Evolutionary conservation across 2,113 vertebrate genomes (phyloP).

Genomic region (Notarius lentiginosus): DNA sequence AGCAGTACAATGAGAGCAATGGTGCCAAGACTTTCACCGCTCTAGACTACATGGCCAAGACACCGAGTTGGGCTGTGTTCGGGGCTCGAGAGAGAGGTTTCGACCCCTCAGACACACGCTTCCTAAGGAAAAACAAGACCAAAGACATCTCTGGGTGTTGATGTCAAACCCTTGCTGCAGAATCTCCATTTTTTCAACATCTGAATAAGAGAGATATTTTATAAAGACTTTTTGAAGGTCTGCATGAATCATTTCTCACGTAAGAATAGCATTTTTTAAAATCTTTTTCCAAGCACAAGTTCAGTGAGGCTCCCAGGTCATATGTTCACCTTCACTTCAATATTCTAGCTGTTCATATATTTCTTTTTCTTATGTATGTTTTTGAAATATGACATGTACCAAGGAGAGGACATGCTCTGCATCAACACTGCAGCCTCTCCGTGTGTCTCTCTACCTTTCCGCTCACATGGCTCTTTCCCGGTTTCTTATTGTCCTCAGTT

Average conservation of each 20-base stretch:
- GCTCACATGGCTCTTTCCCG: neutral
- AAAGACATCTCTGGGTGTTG: constrained; percentile 87
- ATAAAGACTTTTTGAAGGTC: neutral
- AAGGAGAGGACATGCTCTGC: neutral
- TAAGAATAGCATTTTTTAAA: neutral
- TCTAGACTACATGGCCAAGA: constrained; percentile 81
- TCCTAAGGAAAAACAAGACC: constrained; percentile 81
- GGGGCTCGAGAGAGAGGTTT: constrained; percentile 85
- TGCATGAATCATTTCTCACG: neutral
- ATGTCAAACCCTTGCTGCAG: constrained; percentile 49
- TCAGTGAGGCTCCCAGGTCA: neutral
- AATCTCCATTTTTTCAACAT: neutral
- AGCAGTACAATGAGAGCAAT: constrained; percentile 64
- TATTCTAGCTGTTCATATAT: neutral
- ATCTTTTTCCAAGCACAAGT: neutral
- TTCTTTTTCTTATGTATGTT: neutral
- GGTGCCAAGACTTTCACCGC: constrained; percentile 76
- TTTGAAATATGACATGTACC: neutral
- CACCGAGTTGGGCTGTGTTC: constrained; percentile 87
- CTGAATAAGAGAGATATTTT: constrained; percentile 2
- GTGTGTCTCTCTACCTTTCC: neutral
- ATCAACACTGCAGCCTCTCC: neutral
- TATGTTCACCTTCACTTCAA: neutral
- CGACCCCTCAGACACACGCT: constrained; percentile 81
- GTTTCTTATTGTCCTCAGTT: neutral